These are phyloP conservation scores for Fringilla coelebs DNA, from an alignment of 2,797 vertebrate species.

Conservation along the genomic window DNA sequence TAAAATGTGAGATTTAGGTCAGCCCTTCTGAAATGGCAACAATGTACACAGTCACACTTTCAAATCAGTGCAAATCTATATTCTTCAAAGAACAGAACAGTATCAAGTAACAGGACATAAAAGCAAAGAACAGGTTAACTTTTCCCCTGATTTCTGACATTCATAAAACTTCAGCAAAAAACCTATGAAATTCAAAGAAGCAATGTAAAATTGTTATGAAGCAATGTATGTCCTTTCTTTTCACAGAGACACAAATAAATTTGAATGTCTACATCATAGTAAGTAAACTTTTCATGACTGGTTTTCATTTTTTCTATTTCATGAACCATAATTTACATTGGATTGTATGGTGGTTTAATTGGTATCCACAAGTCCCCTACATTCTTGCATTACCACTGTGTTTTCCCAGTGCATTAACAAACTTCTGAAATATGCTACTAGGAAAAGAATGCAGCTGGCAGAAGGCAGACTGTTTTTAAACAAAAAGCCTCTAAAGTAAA, in stretches of 20 bases:
- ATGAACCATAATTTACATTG: background rate
- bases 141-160: background rate
- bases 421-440: background rate
- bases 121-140: background rate
- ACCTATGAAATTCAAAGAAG: background rate
- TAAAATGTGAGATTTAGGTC: background rate
- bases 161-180: background rate
- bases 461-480: background rate
- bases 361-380: background rate
- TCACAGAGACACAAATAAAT: background rate
- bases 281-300: background rate
- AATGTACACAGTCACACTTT: background rate
- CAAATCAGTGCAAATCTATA: background rate
- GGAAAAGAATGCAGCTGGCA: background rate
- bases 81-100: background rate
- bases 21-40: background rate
- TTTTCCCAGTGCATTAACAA: background rate
- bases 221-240: background rate
- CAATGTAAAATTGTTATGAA: background rate
- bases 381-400: accelerated
- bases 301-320: background rate
- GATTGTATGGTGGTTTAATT: background rate
- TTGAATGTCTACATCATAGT: background rate
- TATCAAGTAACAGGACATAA: background rate
- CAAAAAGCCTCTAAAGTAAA: background rate